These are phyloP conservation scores for Sminthurides bifidus DNA, from an alignment of 1,140 invertebrate species.

Conservation along the genomic window DNA sequence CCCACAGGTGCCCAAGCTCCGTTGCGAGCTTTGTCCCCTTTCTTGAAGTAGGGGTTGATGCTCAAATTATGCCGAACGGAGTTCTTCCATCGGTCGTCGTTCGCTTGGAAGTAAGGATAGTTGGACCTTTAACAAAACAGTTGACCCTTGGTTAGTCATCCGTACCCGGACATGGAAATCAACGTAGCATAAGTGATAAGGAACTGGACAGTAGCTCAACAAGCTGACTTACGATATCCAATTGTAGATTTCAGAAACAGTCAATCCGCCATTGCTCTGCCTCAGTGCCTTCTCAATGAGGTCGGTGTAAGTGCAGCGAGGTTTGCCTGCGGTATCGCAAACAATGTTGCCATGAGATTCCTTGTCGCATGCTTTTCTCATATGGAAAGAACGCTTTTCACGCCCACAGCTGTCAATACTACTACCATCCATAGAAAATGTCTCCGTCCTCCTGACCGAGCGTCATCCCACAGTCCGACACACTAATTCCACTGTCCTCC, in stretches of 20 bases:
- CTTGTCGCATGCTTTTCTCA: not conserved
- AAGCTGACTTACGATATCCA: slow-evolving; percentile 71
- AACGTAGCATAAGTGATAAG: not conserved
- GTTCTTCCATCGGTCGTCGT: slow-evolving; percentile 82
- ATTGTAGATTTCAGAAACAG: slow-evolving; percentile 78
- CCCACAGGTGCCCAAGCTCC: slow-evolving; percentile 78
- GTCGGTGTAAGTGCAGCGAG: slow-evolving; percentile 53
- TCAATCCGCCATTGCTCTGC: slow-evolving; percentile 62
- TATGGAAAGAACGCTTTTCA: not conserved
- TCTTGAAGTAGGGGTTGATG: slow-evolving; percentile 78
- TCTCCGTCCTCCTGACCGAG: too few species aligned
- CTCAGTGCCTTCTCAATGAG: slow-evolving; percentile 70
- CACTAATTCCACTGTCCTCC: too few species aligned
- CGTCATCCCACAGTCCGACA: too few species aligned
- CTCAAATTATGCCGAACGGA: slow-evolving; percentile 71
- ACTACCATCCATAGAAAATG: too few species aligned
- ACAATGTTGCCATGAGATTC: slow-evolving; percentile 1
- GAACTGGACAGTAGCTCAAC: not conserved
- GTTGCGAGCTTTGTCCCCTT: slow-evolving; percentile 66
- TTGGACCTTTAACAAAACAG: slow-evolving; percentile 48
- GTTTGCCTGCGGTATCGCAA: slow-evolving; percentile 28
- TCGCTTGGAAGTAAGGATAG: slow-evolving; percentile 72
- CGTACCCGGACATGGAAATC: not conserved
- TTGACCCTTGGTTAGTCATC: not conserved
- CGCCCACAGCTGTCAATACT: too few species aligned